phyloP scores from a whole-genome alignment of 2,797 vertebrate species.

The Benthosema pterotum region DNA sequence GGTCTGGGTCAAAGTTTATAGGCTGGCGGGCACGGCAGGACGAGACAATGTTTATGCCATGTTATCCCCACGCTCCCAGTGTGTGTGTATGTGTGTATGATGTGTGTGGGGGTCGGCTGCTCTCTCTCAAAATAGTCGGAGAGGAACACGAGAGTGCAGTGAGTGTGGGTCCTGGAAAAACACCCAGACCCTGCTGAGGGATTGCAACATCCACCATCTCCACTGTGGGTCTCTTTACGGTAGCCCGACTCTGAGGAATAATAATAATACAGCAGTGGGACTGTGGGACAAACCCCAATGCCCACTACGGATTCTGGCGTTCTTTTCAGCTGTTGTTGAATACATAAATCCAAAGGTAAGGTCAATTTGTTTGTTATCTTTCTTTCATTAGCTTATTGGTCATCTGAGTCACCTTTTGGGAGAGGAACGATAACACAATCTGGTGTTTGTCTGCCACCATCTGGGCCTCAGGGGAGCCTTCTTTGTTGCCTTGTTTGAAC shows the following conservation, averaged over 20 bases:
- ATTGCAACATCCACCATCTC: conserved; percentile 67
- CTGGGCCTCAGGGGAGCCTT: too few species aligned
- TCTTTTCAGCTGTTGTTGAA: conserved; percentile 5
- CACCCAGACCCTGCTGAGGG: conserved; percentile 37
- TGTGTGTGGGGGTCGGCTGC: conserved; percentile 24
- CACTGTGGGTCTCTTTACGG: too few species aligned
- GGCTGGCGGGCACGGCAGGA: background rate
- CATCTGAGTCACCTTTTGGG: too few species aligned
- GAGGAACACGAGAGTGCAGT: conserved; percentile 53
- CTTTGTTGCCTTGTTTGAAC: too few species aligned
- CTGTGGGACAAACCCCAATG: conserved; percentile 16
- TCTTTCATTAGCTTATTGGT: background rate
- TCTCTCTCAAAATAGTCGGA: conserved; percentile 78
- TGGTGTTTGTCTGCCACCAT: too few species aligned
- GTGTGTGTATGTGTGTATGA: too few species aligned
- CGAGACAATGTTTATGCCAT: too few species aligned
- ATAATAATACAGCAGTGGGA: background rate
- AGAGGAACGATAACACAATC: too few species aligned
- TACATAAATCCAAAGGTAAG: conserved; percentile 30
- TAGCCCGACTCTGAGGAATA: too few species aligned
- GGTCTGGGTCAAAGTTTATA: background rate
- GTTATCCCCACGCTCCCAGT: too few species aligned
- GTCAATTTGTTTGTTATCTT: conserved; percentile 14
- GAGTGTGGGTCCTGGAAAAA: conserved; percentile 57
- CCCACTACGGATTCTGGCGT: background rate